These are phyloP conservation scores for Seriola rivoliana DNA, from an alignment of 2,113 vertebrate genomes.

Conservation along the genomic window DNA sequence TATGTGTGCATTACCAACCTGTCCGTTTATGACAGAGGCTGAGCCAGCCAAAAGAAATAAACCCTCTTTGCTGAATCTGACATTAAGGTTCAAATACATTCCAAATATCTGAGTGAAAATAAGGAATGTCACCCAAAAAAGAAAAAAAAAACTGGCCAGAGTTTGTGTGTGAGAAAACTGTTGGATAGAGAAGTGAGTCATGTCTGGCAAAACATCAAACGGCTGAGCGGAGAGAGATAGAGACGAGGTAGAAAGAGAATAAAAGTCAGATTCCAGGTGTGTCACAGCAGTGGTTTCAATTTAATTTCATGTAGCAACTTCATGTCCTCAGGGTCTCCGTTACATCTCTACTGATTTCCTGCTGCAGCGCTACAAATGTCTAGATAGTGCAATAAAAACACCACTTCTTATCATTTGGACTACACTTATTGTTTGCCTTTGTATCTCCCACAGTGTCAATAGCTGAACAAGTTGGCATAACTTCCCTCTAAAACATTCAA, in stretches of 20 bases:
- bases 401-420: slow-evolving; percentile 1
- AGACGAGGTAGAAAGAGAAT: not conserved
- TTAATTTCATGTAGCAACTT: slow-evolving; percentile 8
- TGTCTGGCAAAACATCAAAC: slow-evolving; percentile 37
- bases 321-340: not conserved
- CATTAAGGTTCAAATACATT: slow-evolving; percentile 40
- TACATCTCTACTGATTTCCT: slow-evolving; percentile 25
- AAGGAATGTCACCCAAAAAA: slow-evolving; percentile 27
- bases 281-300: slow-evolving; percentile 27
- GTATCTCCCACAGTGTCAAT: not conserved
- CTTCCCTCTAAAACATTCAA: not conserved
- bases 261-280: slow-evolving; percentile 32
- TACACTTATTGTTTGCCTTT: slow-evolving; percentile 19
- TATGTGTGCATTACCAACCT: slow-evolving; percentile 43
- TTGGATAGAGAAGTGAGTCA: not conserved
- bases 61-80: slow-evolving; percentile 31
- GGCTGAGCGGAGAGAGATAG: slow-evolving; percentile 3
- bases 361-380: slow-evolving; percentile 17
- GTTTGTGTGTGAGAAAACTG: slow-evolving; percentile 4
- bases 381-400: not conserved
- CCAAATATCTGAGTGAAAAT: slow-evolving; percentile 39
- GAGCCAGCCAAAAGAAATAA: slow-evolving; percentile 47
- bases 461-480: too few relatives aligned
- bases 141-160: not conserved
- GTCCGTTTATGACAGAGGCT: slow-evolving; percentile 42